phyloP scores from a whole-genome alignment of 2,888 invertebrate species.

The Altica lythri region DNA sequence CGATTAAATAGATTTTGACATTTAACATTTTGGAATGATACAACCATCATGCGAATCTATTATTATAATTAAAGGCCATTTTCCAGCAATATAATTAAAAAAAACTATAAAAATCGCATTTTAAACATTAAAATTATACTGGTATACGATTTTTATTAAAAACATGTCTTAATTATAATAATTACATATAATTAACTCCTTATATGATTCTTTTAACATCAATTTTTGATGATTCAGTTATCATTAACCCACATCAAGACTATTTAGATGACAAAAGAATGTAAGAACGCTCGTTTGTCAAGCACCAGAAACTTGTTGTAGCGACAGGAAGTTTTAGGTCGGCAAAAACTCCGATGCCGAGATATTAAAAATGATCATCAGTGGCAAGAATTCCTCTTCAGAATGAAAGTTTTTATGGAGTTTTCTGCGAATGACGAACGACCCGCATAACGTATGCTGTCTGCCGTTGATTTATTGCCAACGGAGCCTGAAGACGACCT shows the following conservation, averaged over 20 bases:
- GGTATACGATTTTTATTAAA: too few species aligned
- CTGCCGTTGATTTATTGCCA: slow-evolving; percentile 53
- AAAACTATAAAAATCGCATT: too few species aligned
- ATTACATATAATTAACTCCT: too few species aligned
- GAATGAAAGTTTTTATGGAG: slow-evolving; percentile 42
- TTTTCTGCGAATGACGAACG: slow-evolving; percentile 51
- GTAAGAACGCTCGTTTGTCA: slow-evolving; percentile 25
- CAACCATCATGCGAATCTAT: too few species aligned
- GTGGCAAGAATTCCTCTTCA: slow-evolving; percentile 39
- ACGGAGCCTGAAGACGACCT: slow-evolving; percentile 46
- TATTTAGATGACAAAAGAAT: slow-evolving; percentile 20
- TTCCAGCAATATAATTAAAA: too few species aligned
- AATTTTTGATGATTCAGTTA: too few species aligned
- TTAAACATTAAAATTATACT: too few species aligned
- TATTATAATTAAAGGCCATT: too few species aligned
- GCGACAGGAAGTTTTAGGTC: slow-evolving; percentile 28
- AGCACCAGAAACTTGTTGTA: slow-evolving; percentile 30
- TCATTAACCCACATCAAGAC: slow-evolving; percentile 14
- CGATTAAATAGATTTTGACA: too few species aligned
- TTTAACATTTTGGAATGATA: too few species aligned
- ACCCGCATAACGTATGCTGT: slow-evolving; percentile 55
- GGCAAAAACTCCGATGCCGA: slow-evolving; percentile 38
- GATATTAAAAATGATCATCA: slow-evolving; percentile 44
- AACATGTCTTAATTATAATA: too few species aligned
- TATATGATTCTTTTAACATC: too few species aligned